Evolutionary conservation across 2,797 vertebrate species (phyloP).

Genomic region (Cetoscarus ocellatus): DNA sequence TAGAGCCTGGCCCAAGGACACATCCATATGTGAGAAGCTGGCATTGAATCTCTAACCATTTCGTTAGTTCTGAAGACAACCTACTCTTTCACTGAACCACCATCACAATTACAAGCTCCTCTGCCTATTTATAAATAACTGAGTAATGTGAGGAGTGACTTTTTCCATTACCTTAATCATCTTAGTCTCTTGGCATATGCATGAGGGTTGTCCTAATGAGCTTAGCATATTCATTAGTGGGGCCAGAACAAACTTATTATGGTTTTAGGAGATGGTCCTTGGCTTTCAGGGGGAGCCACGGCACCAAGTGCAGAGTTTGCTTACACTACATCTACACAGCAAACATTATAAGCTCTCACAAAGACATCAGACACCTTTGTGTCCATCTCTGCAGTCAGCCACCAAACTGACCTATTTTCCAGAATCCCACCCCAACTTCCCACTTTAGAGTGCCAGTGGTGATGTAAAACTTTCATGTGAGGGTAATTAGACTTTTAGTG

Average conservation of each 20-base stretch:
- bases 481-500: conserved; percentile 63
- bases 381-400: conserved; percentile 27
- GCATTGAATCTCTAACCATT: too few relatives aligned
- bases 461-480: conserved; percentile 70
- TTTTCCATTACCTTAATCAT: conserved; percentile 56
- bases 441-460: conserved; percentile 35
- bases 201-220: conserved; percentile 57
- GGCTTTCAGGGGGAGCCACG: conserved; percentile 21
- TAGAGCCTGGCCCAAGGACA: too few relatives aligned
- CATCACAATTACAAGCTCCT: conserved; percentile 18
- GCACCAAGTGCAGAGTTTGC: conserved; percentile 34
- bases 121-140: conserved; percentile 1
- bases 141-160: conserved; percentile 26
- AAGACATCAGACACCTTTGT: conserved; percentile 30
- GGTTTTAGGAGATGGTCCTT: conserved; percentile 34
- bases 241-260: conserved; percentile 45
- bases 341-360: conserved; percentile 12
- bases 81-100: too few relatives aligned
- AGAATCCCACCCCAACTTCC: conserved; percentile 38
- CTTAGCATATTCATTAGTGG: conserved; percentile 69
- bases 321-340: not conserved
- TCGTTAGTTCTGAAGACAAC: too few relatives aligned
- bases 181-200: conserved; percentile 45
- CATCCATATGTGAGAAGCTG: too few relatives aligned
- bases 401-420: conserved; percentile 67